Percentiles rank a stretch among this genome's conserved stretches.
Conservation (phyloP, 2,113 vertebrate genomes). For the Anas platyrhynchos region DNA sequence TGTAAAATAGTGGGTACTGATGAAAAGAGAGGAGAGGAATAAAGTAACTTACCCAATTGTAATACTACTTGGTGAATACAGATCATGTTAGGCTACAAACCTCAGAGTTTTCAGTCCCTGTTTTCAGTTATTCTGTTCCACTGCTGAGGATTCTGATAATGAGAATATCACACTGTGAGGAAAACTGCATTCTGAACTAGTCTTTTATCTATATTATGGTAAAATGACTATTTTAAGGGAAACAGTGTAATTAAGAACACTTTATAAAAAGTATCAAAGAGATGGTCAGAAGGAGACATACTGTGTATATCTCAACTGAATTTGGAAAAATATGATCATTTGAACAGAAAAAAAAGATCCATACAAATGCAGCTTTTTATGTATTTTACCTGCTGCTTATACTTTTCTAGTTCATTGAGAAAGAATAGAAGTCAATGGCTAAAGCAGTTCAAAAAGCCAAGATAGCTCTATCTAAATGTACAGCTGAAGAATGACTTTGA, state of each 20-base stretch:
- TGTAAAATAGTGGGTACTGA: not conserved
- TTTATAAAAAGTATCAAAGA: slow-evolving; percentile 29
- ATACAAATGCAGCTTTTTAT: slow-evolving; percentile 49
- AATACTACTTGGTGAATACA: not conserved
- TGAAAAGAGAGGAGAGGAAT: not conserved
- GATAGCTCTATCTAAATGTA: slow-evolving; percentile 51
- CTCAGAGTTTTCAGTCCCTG: not conserved
- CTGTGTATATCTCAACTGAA: not conserved
- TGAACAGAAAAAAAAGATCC: slow-evolving; percentile 1
- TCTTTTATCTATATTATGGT: slow-evolving; percentile 43
- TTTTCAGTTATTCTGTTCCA: not conserved
- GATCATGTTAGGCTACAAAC: not conserved
- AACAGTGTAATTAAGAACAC: slow-evolving; percentile 27
- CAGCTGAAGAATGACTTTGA: slow-evolving; percentile 47
- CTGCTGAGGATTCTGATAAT: not conserved
- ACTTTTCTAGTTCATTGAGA: slow-evolving; percentile 60
- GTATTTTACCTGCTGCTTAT: slow-evolving; percentile 70
- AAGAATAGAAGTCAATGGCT: slow-evolving; percentile 64
- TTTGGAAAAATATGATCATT: slow-evolving; percentile 25
- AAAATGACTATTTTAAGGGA: slow-evolving; percentile 35
- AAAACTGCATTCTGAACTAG: not conserved
- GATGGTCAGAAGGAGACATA: slow-evolving; percentile 1
- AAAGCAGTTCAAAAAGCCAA: slow-evolving; percentile 52
- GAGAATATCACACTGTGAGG: not conserved
- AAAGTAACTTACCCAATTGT: not conserved